Percentiles rank a stretch among this genome's conserved stretches.
phyloP scores from a whole-genome alignment of 2,888 invertebrate species.

The Pandemis cinnamomeana region DNA sequence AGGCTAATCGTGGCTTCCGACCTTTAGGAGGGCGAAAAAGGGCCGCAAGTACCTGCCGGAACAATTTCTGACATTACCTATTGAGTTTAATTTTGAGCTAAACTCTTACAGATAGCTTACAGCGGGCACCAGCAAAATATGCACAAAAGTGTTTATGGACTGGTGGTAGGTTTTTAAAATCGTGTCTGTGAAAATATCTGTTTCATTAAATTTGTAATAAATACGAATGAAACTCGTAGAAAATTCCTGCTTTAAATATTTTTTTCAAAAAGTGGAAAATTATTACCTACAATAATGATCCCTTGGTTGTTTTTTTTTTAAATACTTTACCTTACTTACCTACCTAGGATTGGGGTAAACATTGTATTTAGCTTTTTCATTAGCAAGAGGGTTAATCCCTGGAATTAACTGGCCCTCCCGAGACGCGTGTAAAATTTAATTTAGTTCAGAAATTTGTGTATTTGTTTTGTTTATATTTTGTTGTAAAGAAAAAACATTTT shows the following conservation, averaged over 20 bases:
- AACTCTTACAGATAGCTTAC: slow-evolving; percentile 4
- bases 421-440: slow-evolving; percentile 35
- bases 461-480: slow-evolving; percentile 16
- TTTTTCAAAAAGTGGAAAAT: no score
- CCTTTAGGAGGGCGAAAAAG: slow-evolving; percentile 73
- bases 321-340: neutral
- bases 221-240: no score
- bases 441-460: slow-evolving; percentile 17
- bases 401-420: slow-evolving; percentile 31
- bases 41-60: slow-evolving; percentile 69
- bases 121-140: neutral
- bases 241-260: no score
- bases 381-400: slow-evolving; percentile 34
- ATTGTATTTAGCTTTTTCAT: slow-evolving; percentile 37
- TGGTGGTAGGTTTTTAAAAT: no score
- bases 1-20: slow-evolving; percentile 82
- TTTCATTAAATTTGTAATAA: no score
- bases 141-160: no score
- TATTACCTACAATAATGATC: no score
- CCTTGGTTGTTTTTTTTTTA: neutral
- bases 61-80: slow-evolving; percentile 44
- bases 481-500: neutral
- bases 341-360: slow-evolving; percentile 20
- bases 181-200: no score
- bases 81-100: slow-evolving; percentile 47